Base-by-base conservation (phyloP, 53 echinoderm and acorn worm species). In the Luidia sarsii region DNA sequence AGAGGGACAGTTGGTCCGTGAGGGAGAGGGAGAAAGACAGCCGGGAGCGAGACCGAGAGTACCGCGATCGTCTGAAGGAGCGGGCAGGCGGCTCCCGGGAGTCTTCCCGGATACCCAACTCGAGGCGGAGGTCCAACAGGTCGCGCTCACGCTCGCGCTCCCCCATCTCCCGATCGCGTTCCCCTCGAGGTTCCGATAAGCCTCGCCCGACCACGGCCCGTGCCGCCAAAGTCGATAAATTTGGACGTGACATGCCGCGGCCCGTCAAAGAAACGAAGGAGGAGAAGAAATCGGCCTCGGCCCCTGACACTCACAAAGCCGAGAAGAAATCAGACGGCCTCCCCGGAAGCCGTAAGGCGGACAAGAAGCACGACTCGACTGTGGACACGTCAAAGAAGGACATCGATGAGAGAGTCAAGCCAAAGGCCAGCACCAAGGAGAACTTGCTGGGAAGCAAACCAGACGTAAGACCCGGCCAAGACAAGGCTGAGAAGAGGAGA, bases 121-220 rank as follows among this genome's bases (percentile, higher is more conserved):
- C 88, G 4, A 64, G 80, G 15, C 52, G 69, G 0, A 56, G 73
- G 39, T 79, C 88, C 29, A 85, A 70, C 11, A 62, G 82, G 36
- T 87, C 89, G 2, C 79, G 68, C 25, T 92, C 93, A 13, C 69
- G 89, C 24, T 88, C 91, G 3, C 71, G 88, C 52, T 88, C 90
- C 15, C 83, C 88, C 24, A 48, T 55, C 21, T 90, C 91, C 1
- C 41, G 91, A 23, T 82, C 88, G 23, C 80, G 79, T 15, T 87
- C 88, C 51, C 89, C 91, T 14, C 80, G 85, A 16, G 81, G 49
- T 57, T 86, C 59, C 15, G 84, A 52, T 67, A 80, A 51, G 57
- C 68, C 35, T 84, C 82, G 29, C 57, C 64, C 20, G 25, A 85
- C 50, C 45, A 67, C 39, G 41, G 11, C 41, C 25, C 53, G 50